Evolutionary conservation across 1,140 invertebrate genomes (phyloP).

Genomic region (Proales similis): DNA sequence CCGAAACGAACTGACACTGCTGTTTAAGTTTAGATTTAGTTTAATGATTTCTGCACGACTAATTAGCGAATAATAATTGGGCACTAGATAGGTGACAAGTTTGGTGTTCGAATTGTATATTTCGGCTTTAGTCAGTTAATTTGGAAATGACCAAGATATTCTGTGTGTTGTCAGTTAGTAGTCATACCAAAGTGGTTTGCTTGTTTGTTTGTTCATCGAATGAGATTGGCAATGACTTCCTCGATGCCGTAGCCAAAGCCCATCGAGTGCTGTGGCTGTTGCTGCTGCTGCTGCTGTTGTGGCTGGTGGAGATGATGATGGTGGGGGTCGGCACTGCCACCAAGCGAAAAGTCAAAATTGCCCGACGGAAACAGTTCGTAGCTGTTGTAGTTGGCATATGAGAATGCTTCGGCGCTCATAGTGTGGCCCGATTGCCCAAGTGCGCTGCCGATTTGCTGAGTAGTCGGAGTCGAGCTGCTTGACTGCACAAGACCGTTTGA

Average conservation of each 20-base stretch:
- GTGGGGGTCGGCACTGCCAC: background rate
- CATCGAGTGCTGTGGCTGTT: constrained; percentile 2
- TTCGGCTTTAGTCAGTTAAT: background rate
- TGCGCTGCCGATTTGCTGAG: background rate
- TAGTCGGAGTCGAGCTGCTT: constrained; percentile 9
- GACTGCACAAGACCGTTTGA: constrained; percentile 4
- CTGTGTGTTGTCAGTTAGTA: background rate
- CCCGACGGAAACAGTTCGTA: constrained; percentile 31
- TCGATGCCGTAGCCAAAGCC: constrained; percentile 6
- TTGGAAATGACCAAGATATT: background rate
- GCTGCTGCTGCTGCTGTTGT: background rate
- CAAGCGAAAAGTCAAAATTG: constrained; percentile 15
- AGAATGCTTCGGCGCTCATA: too few species aligned
- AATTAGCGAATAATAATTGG: background rate
- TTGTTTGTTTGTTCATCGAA: background rate
- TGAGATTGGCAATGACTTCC: constrained; percentile 33
- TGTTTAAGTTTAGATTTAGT: background rate
- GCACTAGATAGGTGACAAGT: background rate
- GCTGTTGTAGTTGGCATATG: constrained; percentile 16
- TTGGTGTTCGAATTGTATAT: background rate
- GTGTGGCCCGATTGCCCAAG: too few species aligned
- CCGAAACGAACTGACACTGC: too few species aligned
- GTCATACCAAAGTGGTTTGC: background rate
- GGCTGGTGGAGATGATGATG: background rate
- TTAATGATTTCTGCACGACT: background rate